phyloP scores from a whole-genome alignment of 2,888 invertebrate species.

The Archips crataeganus region DNA sequence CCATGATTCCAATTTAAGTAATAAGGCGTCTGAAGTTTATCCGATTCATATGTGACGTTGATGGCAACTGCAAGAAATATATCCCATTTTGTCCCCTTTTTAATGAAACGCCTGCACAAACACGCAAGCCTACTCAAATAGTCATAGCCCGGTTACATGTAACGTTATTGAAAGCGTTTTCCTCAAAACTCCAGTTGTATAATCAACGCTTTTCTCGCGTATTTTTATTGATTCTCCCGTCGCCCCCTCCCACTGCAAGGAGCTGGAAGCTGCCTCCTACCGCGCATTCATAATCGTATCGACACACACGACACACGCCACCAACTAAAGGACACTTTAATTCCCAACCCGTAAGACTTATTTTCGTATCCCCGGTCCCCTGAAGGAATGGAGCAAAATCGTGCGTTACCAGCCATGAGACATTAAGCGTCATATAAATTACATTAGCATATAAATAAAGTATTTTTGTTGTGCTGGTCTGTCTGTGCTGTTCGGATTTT shows the following conservation, averaged over 20 bases:
- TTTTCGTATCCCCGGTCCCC: slow-evolving; percentile 52
- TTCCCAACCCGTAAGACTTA: slow-evolving; percentile 58
- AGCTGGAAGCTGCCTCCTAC: slow-evolving; percentile 84
- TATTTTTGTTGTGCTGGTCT: slow-evolving; percentile 82
- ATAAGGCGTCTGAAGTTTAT: neutral
- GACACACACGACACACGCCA: slow-evolving; percentile 71
- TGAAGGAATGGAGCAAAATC: slow-evolving; percentile 81
- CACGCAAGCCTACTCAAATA: slow-evolving; percentile 25
- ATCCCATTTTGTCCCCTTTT: slow-evolving; percentile 7
- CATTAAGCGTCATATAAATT: slow-evolving; percentile 86
- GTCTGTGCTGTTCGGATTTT: slow-evolving; percentile 74
- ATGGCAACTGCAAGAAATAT: neutral
- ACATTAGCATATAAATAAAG: slow-evolving; percentile 87
- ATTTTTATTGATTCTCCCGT: slow-evolving; percentile 83
- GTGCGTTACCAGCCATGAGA: slow-evolving; percentile 85
- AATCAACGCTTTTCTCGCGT: slow-evolving; percentile 85
- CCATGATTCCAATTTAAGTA: neutral
- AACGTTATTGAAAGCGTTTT: slow-evolving; percentile 75
- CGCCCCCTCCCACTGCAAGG: slow-evolving; percentile 67
- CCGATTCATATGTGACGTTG: neutral
- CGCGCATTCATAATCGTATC: slow-evolving; percentile 85
- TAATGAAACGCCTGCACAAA: slow-evolving; percentile 12
- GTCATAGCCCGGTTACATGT: slow-evolving; percentile 57
- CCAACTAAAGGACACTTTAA: slow-evolving; percentile 69
- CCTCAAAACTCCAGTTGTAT: slow-evolving; percentile 79